Percentiles rank a stretch among this genome's conserved stretches.
These are phyloP conservation scores for Aethina tumida DNA, from an alignment of 1,140 invertebrate genomes.

Conservation along the genomic window DNA sequence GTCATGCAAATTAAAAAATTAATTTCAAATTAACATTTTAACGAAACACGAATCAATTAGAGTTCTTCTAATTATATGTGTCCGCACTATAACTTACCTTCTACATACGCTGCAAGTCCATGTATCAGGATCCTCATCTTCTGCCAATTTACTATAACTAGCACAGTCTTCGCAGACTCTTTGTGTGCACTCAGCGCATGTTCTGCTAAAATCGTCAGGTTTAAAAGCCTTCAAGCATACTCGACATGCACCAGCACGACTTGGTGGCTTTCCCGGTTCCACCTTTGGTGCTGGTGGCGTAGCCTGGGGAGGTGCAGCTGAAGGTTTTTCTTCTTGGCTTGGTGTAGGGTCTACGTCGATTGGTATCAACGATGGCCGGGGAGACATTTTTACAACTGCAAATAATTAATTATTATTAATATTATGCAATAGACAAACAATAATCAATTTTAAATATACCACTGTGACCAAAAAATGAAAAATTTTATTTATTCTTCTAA, in stretches of 20 bases:
- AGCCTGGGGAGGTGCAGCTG: slow-evolving; percentile 32
- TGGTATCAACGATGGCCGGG: slow-evolving; percentile 46
- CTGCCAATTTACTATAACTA: slow-evolving; percentile 74
- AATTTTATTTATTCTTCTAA: too few relatives aligned
- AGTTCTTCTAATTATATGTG: too few relatives aligned
- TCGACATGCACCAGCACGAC: slow-evolving; percentile 65
- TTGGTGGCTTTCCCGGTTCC: slow-evolving; percentile 58
- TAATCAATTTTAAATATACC: too few relatives aligned
- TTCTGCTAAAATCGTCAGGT: slow-evolving; percentile 71
- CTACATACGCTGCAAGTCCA: slow-evolving; percentile 35
- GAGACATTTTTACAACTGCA: slow-evolving; percentile 56
- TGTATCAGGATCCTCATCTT: slow-evolving; percentile 54
- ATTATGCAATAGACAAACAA: too few relatives aligned
- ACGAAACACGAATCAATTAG: too few relatives aligned
- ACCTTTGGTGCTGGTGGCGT: slow-evolving; percentile 39
- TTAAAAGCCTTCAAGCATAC: slow-evolving; percentile 81
- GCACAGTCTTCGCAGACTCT: slow-evolving; percentile 87
- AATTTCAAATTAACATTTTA: too few relatives aligned
- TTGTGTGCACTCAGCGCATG: slow-evolving; percentile 78
- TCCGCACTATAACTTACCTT: slow-evolving; percentile 25
- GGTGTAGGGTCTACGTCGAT: slow-evolving; percentile 34
- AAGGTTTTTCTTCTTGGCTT: slow-evolving; percentile 24
- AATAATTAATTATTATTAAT: too few relatives aligned
- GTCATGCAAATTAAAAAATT: too few relatives aligned
- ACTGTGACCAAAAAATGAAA: too few relatives aligned